Evolutionary conservation across 2,888 invertebrate species (phyloP).

Genomic region (Priocnemis perturbator): DNA sequence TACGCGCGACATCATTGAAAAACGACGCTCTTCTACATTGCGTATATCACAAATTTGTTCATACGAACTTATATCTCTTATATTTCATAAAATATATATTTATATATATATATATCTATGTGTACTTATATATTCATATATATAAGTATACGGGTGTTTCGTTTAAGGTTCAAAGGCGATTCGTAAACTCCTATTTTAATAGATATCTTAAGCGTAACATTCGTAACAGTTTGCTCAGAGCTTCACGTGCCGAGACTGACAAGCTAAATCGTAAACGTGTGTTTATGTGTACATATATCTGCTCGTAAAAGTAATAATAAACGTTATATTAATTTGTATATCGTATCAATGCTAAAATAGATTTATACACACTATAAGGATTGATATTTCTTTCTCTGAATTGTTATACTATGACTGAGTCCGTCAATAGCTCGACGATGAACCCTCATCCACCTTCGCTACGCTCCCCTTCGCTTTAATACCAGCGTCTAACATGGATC

Average conservation of each 20-base stretch:
- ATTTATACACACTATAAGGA: not conserved
- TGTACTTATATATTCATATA: slow-evolving; percentile 18
- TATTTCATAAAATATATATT: slow-evolving; percentile 48
- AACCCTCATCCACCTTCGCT: no score
- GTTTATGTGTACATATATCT: not conserved
- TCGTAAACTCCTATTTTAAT: slow-evolving; percentile 42
- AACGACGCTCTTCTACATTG: slow-evolving; percentile 14
- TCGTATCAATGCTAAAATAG: not conserved
- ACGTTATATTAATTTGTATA: not conserved
- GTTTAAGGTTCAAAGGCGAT: slow-evolving; percentile 49
- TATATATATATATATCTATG: slow-evolving; percentile 19
- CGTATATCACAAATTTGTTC: slow-evolving; percentile 31
- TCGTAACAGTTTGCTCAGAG: slow-evolving; percentile 26
- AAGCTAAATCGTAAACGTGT: not conserved
- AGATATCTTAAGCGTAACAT: slow-evolving; percentile 40
- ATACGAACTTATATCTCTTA: slow-evolving; percentile 32
- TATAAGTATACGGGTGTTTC: slow-evolving; percentile 22
- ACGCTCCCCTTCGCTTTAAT: no score
- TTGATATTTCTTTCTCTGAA: not conserved
- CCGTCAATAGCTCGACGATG: no score
- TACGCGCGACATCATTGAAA: no score
- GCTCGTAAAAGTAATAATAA: slow-evolving; percentile 25
- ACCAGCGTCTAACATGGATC: no score
- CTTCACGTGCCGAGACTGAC: slow-evolving; percentile 7
- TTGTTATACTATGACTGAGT: no score